Conservation (phyloP, 2,888 invertebrate genomes). For the Ophraella communa region DNA sequence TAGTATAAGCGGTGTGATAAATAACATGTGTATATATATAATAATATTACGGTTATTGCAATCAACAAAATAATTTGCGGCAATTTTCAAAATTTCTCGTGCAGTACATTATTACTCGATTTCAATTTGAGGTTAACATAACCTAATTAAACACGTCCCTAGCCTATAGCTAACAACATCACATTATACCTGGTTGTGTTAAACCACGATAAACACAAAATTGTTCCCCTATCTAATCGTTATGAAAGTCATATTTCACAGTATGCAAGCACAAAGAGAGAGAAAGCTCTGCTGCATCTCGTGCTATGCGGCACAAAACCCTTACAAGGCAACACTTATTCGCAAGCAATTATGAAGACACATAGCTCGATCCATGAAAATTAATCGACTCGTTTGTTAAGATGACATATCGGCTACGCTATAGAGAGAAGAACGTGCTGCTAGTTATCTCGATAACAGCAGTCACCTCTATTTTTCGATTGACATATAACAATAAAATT, state of each 20-base stretch:
- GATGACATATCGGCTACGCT: constrained; percentile 35
- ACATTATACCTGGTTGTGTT: constrained; percentile 15
- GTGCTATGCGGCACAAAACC: constrained; percentile 21
- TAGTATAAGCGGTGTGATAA: too few relatives aligned
- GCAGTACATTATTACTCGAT: not conserved
- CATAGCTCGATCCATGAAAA: constrained; percentile 37
- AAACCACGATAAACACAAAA: constrained; percentile 15
- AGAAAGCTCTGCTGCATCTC: too few relatives aligned
- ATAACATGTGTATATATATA: too few relatives aligned
- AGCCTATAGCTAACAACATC: not conserved
- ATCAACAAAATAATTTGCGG: too few relatives aligned
- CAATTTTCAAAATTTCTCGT: not conserved
- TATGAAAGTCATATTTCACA: constrained; percentile 17
- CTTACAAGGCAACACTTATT: constrained; percentile 11
- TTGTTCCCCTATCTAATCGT: not conserved
- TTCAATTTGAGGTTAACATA: not conserved
- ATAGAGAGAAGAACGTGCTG: not conserved
- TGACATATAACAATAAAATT: too few relatives aligned
- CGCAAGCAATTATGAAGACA: constrained; percentile 36
- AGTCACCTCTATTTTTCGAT: too few relatives aligned
- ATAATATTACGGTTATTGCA: too few relatives aligned
- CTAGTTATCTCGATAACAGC: not conserved
- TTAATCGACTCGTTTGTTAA: constrained; percentile 40
- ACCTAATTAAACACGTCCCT: not conserved
- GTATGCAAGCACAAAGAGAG: constrained; percentile 1